Percentiles rank a stretch among this genome's conserved stretches.
These are phyloP conservation scores for Marasmarcha lunaedactyla DNA, from an alignment of 2,888 invertebrate species.

Conservation along the genomic window DNA sequence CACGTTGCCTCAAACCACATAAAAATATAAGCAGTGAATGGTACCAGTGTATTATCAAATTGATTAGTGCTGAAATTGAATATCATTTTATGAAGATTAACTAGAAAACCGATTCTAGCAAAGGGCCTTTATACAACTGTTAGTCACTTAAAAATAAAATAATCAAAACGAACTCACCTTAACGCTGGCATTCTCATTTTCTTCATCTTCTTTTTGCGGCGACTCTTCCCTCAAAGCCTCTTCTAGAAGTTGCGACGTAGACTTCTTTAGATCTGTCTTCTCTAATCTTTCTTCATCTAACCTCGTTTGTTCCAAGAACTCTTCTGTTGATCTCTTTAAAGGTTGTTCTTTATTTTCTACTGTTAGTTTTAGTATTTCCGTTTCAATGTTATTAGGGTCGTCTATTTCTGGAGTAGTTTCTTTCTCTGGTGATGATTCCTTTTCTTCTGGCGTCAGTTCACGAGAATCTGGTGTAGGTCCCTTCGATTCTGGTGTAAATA, in stretches of 20 bases:
- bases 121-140: no score
- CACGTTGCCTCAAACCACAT: no score
- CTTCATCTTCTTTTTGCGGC: constrained; percentile 10
- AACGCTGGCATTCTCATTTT: constrained; percentile 36
- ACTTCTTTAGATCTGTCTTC: constrained; percentile 28
- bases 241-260: constrained; percentile 44
- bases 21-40: no score
- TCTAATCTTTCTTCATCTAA: constrained; percentile 25
- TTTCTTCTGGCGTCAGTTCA: constrained; percentile 6
- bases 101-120: no score
- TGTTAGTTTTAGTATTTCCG: constrained; percentile 23
- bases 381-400: constrained; percentile 6
- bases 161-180: constrained; percentile 34
- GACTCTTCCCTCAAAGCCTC: constrained; percentile 42
- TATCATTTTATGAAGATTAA: no score
- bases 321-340: constrained; percentile 27
- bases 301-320: constrained; percentile 36
- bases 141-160: background rate
- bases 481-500: constrained; percentile 6
- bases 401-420: constrained; percentile 6
- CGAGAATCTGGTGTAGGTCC: constrained; percentile 11
- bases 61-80: no score
- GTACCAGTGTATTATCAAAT: no score
- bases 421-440: constrained; percentile 10
- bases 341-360: constrained; percentile 28